Conservation (phyloP, 2,113 vertebrate genomes). For the Aphyosemion australe region DNA sequence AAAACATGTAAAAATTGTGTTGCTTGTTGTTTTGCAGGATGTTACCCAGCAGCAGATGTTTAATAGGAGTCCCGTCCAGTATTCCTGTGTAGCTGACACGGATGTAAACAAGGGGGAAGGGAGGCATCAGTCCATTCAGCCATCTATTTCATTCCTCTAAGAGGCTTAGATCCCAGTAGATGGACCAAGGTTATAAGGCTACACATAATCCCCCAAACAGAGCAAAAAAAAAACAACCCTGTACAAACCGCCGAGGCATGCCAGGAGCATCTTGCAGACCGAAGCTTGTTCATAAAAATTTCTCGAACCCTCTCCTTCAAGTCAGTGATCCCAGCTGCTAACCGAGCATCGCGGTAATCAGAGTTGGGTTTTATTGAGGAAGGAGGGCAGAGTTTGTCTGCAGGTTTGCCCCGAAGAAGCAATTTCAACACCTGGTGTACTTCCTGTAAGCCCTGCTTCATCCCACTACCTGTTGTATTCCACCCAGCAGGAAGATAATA, state of each 20-base stretch:
- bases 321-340: conserved; percentile 32
- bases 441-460: conserved; percentile 32
- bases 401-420: conserved; percentile 47
- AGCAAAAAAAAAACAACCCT: conserved; percentile 38
- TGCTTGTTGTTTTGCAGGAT: conserved; percentile 24
- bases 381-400: conserved; percentile 49
- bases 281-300: conserved; percentile 49
- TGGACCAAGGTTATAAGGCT: conserved; percentile 71
- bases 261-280: conserved; percentile 26
- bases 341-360: conserved; percentile 49
- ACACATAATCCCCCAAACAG: conserved; percentile 71
- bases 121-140: conserved; percentile 59
- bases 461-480: conserved; percentile 3
- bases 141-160: conserved; percentile 73
- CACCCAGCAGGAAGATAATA: conserved; percentile 21
- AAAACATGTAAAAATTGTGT: not conserved
- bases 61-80: conserved; percentile 26
- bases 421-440: conserved; percentile 65
- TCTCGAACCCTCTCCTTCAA: conserved; percentile 27
- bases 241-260: conserved; percentile 48
- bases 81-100: conserved; percentile 47
- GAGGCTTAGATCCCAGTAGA: conserved; percentile 74
- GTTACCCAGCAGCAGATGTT: conserved; percentile 25
- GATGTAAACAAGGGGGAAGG: conserved; percentile 57
- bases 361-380: conserved; percentile 33